A percentile compares a stretch with the other conserved stretches of the same genome.
phyloP scores from a whole-genome alignment of 2,888 invertebrate species.

The Taphrorychus bicolor region DNA sequence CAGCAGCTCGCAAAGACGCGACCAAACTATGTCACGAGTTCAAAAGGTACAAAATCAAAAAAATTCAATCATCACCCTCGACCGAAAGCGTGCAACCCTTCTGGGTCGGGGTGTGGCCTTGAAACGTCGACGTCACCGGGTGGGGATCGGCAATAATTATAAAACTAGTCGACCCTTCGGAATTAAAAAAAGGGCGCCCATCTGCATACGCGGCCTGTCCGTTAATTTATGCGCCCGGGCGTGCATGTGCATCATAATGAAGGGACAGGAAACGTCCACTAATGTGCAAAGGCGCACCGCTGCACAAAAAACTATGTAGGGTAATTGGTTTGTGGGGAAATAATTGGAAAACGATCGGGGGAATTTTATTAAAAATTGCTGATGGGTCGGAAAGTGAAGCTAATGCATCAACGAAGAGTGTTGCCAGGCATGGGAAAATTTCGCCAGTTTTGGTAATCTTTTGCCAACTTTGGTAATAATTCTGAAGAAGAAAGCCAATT shows the following conservation, averaged over 20 bases:
- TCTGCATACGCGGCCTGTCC: slow-evolving; percentile 29
- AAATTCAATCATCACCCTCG: slow-evolving; percentile 20
- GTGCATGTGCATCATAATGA: slow-evolving; percentile 35
- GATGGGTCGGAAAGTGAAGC: neutral
- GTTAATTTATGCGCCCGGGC: slow-evolving; percentile 4
- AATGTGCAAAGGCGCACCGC: slow-evolving; percentile 2
- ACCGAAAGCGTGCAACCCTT: slow-evolving; percentile 27
- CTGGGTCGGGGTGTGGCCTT: slow-evolving; percentile 38
- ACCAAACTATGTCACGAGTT: neutral
- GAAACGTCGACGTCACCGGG: slow-evolving; percentile 17
- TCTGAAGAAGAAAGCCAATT: too few relatives aligned
- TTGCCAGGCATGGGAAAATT: too few relatives aligned
- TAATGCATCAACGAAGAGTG: too few relatives aligned
- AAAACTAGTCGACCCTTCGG: slow-evolving; percentile 19
- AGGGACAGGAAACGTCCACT: slow-evolving; percentile 32
- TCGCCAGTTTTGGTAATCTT: too few relatives aligned
- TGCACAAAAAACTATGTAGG: neutral
- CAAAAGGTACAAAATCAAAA: slow-evolving; percentile 20
- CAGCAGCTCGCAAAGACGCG: neutral
- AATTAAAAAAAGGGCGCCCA: slow-evolving; percentile 35
- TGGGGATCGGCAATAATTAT: slow-evolving; percentile 35
- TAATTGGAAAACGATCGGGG: slow-evolving; percentile 1
- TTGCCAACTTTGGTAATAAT: too few relatives aligned
- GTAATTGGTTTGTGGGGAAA: slow-evolving; percentile 11
- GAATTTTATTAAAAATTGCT: neutral